phyloP scores from a whole-genome alignment of 2,888 invertebrate species.

The Therioaphis trifolii region DNA sequence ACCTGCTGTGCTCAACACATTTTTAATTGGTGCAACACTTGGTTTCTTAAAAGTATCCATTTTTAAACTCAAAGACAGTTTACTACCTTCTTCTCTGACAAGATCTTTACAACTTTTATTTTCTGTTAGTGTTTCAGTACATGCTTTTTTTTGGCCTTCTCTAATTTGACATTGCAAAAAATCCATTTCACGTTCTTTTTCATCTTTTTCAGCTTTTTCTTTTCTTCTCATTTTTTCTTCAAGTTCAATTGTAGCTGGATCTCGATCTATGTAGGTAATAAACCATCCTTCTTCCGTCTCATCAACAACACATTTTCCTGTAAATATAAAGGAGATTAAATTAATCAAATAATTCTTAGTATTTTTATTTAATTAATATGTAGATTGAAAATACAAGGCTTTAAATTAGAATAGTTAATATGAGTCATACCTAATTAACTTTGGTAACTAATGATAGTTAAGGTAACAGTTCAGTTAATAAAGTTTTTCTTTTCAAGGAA shows the following conservation, averaged over 20 bases:
- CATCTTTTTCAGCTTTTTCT: constrained; percentile 95
- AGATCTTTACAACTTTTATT: constrained; percentile 76
- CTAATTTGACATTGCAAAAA: constrained; percentile 80
- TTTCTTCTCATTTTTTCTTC: constrained; percentile 85
- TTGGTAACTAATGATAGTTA: too few species aligned
- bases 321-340: background rate
- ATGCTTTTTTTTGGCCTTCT: constrained; percentile 76
- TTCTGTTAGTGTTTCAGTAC: constrained; percentile 69
- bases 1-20: constrained; percentile 50
- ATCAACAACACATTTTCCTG: constrained; percentile 89
- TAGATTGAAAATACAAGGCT: too few species aligned
- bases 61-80: constrained; percentile 71
- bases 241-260: constrained; percentile 89
- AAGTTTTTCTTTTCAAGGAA: too few species aligned
- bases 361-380: background rate
- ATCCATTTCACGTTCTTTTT: constrained; percentile 88
- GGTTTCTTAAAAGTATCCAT: constrained; percentile 62
- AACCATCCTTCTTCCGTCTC: constrained; percentile 93
- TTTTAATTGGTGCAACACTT: constrained; percentile 42
- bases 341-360: background rate
- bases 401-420: too few species aligned
- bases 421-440: too few species aligned
- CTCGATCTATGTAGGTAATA: constrained; percentile 85
- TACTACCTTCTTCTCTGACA: constrained; percentile 77
- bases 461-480: too few species aligned